These are phyloP conservation scores for Trypoxylus dichotomus DNA, from an alignment of 1,140 invertebrate genomes.

Conservation along the genomic window DNA sequence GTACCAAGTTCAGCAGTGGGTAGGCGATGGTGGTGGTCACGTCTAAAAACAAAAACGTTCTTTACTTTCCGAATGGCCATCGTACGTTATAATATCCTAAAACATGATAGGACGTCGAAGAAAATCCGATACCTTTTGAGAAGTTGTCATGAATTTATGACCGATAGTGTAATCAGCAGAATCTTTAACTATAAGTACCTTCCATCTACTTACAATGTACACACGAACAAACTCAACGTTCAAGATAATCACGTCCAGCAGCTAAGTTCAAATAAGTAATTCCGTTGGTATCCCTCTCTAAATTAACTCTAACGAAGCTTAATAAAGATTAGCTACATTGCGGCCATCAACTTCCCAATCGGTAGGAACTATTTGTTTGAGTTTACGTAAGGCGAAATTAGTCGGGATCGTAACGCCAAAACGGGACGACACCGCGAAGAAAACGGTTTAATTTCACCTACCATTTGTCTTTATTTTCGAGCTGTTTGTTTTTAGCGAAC, in stretches of 20 bases:
- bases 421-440: neutral
- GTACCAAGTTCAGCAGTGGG: no score
- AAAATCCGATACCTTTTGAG: no score
- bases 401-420: neutral
- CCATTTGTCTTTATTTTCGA: constrained; percentile 10
- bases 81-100: no score
- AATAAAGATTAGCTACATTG: constrained; percentile 10
- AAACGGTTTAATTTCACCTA: constrained; percentile 14
- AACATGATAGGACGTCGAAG: no score
- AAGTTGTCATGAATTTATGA: no score
- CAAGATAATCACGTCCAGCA: neutral
- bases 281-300: neutral
- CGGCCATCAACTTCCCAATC: neutral
- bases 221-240: neutral
- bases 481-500: neutral
- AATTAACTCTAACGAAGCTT: constrained; percentile 6
- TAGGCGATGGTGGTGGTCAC: no score
- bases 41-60: no score
- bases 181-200: no score
- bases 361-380: constrained; percentile 12
- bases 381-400: constrained; percentile 16
- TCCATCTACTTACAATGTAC: no score
- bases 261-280: neutral
- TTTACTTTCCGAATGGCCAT: no score
- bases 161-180: no score